Base-by-base conservation (phyloP, 2,888 invertebrate species). In the Molorchus minor region DNA sequence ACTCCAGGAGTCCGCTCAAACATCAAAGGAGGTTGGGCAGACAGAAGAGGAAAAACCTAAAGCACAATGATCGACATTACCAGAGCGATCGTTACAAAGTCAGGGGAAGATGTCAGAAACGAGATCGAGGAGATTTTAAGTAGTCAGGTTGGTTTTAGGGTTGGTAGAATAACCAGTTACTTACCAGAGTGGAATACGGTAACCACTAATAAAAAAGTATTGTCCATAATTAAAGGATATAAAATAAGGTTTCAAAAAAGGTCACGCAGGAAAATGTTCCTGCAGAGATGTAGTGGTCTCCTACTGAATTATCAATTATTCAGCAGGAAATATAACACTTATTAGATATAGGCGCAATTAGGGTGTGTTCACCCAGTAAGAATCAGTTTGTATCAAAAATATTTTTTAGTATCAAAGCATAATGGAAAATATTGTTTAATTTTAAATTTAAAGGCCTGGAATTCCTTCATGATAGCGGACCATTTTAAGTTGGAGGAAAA, bases 241-340 rank as follows among this genome's bases (percentile, higher is more conserved):
- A n/a, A 10, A 46, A 15, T 17, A 21, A n/a, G n/a, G 13, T 17
- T 46, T 46, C 12, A 17, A 30, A 10, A 35, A 35, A 16, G 35
- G 35, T 19, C 17, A 16, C 3, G 5, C 33, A 33, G 3, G 12
- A 13, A 3, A 29, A 30, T 2, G 15, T 33, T 16, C 12, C 33
- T 12, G 10, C 30, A 19, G 35, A 47, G 19, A 47, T 17, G 35
- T 33, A 33, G 2, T 47, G 30, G 19, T 10, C 35, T 19, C 12
- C 19, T 12, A 19, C 10, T n/a, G 47, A 47, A 47, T 19, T 13
- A 33, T 10, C 5, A 7, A 17, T 19, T n/a, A 13, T 47, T 16
- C 30, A 17, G 2, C 8, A 33, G n/a, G 35, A 47, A 47, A 47
- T 47, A 30, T 19, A 47, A 12, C 47, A 33, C 10, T 12, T 47